Evolutionary conservation across 1,140 invertebrate genomes (phyloP).

Genomic region (Odontomachus brunneus): DNA sequence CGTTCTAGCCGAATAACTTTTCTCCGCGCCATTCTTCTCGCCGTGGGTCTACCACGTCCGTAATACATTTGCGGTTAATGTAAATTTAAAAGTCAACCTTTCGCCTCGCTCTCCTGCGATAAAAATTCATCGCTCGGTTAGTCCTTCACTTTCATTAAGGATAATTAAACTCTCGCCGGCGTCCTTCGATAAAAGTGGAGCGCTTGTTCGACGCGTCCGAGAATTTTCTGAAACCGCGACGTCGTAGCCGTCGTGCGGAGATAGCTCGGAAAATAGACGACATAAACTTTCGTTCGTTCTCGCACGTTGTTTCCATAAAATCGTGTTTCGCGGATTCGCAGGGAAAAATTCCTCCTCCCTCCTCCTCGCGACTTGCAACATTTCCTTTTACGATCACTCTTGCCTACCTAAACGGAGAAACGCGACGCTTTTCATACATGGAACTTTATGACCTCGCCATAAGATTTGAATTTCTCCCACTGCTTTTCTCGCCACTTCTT

Average conservation of each 20-base stretch:
- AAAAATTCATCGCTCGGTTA: conserved; percentile 64
- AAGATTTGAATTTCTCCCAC: conserved; percentile 18
- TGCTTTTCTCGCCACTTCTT: conserved; percentile 11
- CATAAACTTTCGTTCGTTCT: conserved; percentile 26
- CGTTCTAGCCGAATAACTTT: conserved; percentile 60
- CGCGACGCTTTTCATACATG: conserved; percentile 20
- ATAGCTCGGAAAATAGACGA: conserved; percentile 37
- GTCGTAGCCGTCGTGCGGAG: background rate
- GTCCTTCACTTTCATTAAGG: conserved; percentile 56
- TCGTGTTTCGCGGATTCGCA: conserved; percentile 42
- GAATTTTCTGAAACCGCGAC: conserved; percentile 31
- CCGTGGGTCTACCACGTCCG: conserved; percentile 39
- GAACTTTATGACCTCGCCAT: conserved; percentile 27
- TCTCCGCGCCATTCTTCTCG: conserved; percentile 54
- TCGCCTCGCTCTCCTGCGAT: conserved; percentile 59
- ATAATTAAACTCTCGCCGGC: conserved; percentile 49
- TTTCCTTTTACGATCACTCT: conserved; percentile 32
- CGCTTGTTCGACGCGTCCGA: conserved; percentile 20
- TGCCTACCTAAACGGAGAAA: conserved; percentile 2
- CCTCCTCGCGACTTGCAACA: conserved; percentile 30
- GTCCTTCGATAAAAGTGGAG: conserved; percentile 46
- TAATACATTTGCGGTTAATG: conserved; percentile 67
- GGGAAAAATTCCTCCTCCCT: conserved; percentile 3
- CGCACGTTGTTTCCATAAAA: conserved; percentile 34
- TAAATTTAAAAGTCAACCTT: conserved; percentile 61